A percentile compares a stretch with the other conserved stretches of the same genome.
phyloP scores from a whole-genome alignment of 2,888 invertebrate species.

The Anagyrus pseudococci region DNA sequence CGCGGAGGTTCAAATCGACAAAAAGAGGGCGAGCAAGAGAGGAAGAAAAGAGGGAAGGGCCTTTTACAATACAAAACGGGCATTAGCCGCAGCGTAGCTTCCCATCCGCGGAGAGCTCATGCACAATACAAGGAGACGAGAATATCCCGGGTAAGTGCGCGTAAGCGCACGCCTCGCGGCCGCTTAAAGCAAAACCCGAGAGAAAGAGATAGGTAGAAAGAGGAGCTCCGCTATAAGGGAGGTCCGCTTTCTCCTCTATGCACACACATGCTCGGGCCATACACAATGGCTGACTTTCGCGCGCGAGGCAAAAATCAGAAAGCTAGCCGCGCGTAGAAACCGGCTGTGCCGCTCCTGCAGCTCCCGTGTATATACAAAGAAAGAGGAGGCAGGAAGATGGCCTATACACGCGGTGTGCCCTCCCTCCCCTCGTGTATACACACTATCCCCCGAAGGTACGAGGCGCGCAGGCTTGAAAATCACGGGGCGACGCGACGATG shows the following conservation, averaged over 20 bases:
- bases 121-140: neutral
- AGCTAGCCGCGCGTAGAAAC: conserved; percentile 50
- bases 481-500: conserved; percentile 7
- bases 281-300: conserved; percentile 60
- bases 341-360: conserved; percentile 45
- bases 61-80: neutral
- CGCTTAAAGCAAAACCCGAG: neutral
- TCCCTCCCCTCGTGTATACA: conserved; percentile 17
- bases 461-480: too few species aligned
- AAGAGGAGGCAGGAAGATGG: conserved; percentile 38
- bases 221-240: neutral
- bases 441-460: conserved; percentile 5
- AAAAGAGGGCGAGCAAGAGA: too few species aligned
- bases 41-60: neutral
- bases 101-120: neutral
- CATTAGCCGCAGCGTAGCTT: neutral
- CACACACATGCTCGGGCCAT: conserved; percentile 37
- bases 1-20: too few species aligned
- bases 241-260: conserved; percentile 8
- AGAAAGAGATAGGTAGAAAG: neutral
- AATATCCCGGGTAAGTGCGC: neutral
- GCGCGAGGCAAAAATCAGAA: conserved; percentile 62
- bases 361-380: conserved; percentile 8
- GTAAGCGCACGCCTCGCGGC: neutral
- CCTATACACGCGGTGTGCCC: too few species aligned